A percentile compares a stretch with the other conserved stretches of the same genome.
Conservation (phyloP, 1,140 invertebrate species). For the Lepidurus packardi region DNA sequence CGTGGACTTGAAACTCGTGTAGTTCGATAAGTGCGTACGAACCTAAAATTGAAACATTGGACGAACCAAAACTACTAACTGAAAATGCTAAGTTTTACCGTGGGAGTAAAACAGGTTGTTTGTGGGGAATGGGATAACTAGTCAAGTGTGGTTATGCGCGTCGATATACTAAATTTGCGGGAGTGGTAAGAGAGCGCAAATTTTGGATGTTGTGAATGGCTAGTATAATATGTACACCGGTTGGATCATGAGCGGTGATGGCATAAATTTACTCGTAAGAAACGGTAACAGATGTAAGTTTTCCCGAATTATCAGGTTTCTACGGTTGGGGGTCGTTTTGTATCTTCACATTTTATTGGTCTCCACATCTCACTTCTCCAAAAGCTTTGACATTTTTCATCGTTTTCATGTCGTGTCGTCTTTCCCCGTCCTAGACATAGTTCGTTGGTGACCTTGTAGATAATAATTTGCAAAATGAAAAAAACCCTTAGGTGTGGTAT, state of each 20-base stretch:
- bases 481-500: neutral
- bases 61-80: neutral
- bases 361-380: neutral
- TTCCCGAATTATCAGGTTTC: neutral
- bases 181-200: no score
- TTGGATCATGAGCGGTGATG: neutral
- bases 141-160: neutral
- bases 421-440: neutral
- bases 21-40: neutral
- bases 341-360: constrained; percentile 10
- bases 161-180: no score
- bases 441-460: neutral
- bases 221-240: no score
- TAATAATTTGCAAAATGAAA: neutral
- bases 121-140: neutral
- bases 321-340: neutral
- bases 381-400: neutral
- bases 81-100: neutral
- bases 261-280: neutral
- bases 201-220: no score
- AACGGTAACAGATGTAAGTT: neutral
- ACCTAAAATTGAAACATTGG: neutral
- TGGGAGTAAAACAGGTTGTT: neutral
- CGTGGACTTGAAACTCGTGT: neutral
- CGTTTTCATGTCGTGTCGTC: neutral